Evolutionary conservation across 2,113 vertebrate genomes (phyloP).

Genomic region (Acrocephalus kingi): DNA sequence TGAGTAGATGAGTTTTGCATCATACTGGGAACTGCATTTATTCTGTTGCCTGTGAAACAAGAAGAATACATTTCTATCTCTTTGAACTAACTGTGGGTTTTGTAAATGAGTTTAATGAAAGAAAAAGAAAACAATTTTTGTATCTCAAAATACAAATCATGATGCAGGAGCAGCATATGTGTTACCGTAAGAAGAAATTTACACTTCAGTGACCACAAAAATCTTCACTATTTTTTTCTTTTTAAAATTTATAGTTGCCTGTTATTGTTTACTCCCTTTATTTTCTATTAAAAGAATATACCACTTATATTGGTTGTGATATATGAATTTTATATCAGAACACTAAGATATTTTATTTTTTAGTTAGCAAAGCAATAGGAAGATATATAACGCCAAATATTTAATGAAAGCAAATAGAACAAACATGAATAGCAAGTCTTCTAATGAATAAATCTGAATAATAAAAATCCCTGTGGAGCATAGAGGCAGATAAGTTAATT

Average conservation of each 20-base stretch:
- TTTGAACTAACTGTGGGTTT: neutral
- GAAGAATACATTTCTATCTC: neutral
- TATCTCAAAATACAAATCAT: neutral
- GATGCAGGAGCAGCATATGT: neutral
- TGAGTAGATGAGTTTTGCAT: neutral
- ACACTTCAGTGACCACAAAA: neutral
- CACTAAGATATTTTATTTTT: neutral
- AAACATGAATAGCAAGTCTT: conserved; percentile 53
- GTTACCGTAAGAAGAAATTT: neutral
- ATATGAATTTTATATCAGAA: neutral
- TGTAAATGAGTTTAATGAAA: neutral
- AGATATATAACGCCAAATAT: conserved; percentile 28
- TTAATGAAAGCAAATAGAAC: conserved; percentile 66
- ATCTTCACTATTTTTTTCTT: neutral
- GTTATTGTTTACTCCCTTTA: neutral
- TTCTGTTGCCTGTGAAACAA: neutral
- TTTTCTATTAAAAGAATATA: neutral
- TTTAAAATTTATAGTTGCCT: neutral
- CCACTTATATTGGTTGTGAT: neutral
- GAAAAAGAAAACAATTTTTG: neutral
- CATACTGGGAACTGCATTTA: neutral
- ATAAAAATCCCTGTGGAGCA: conserved; percentile 48
- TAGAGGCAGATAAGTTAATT: conserved; percentile 61
- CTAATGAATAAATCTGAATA: conserved; percentile 72
- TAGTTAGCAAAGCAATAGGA: neutral